Percentiles rank a stretch among this genome's conserved stretches.
Conservation (phyloP, 1,140 invertebrate genomes). For the Solenopsis fugax region DNA sequence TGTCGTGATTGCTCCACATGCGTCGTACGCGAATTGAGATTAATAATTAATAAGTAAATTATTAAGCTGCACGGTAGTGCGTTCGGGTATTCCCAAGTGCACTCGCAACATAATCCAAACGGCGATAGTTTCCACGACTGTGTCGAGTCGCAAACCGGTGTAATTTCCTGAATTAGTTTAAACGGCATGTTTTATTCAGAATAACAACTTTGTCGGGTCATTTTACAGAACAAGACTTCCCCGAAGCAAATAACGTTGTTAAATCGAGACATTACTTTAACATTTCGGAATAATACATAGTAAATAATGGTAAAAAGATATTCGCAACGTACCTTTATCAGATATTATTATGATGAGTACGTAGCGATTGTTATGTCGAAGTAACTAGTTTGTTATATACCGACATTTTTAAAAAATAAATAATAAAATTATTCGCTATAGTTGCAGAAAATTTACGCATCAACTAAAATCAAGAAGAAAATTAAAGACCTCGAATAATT, state of each 20-base stretch:
- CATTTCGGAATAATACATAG: too few species aligned
- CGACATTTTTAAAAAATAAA: neutral
- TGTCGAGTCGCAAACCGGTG: constrained; percentile 47
- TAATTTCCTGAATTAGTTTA: constrained; percentile 65
- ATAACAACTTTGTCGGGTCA: constrained; percentile 34
- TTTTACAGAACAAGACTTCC: constrained; percentile 2
- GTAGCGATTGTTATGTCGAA: neutral
- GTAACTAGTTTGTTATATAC: neutral
- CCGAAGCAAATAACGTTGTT: constrained; percentile 46
- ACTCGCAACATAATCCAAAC: constrained; percentile 58
- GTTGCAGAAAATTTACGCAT: neutral
- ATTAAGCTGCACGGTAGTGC: constrained; percentile 59
- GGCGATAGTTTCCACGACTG: constrained; percentile 50
- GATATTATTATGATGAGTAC: neutral
- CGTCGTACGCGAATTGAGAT: constrained; percentile 65
- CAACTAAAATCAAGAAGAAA: neutral
- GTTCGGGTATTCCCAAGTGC: constrained; percentile 50
- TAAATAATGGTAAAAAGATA: constrained; percentile 34
- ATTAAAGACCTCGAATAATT: neutral
- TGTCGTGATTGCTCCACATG: constrained; percentile 15
- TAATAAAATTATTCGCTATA: neutral
- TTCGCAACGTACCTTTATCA: neutral
- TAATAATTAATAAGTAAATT: constrained; percentile 73
- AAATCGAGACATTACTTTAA: constrained; percentile 34
- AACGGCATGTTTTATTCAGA: constrained; percentile 46